Evolutionary conservation across 2,113 vertebrate species (phyloP).

Genomic region (Ochotona princeps): DNA sequence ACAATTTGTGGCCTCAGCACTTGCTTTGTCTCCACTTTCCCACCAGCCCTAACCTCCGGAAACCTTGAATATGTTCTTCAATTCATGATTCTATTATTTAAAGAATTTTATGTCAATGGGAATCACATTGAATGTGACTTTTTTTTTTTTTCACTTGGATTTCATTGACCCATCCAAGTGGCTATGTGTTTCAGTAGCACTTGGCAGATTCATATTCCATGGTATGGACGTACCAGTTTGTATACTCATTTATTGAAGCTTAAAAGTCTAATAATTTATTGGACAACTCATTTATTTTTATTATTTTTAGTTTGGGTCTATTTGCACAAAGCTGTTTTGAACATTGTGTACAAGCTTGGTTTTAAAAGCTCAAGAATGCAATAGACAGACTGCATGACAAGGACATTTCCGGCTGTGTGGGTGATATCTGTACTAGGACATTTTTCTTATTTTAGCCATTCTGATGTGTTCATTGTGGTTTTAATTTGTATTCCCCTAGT

Average conservation of each 20-base stretch:
- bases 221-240: not conserved
- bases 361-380: not conserved
- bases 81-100: not conserved
- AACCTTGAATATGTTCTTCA: not conserved
- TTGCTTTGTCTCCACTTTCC: fast-evolving
- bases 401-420: not conserved
- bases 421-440: not conserved
- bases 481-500: not conserved
- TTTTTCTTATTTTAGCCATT: not conserved
- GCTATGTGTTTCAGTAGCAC: not conserved
- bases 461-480: not conserved
- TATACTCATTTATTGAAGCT: not conserved
- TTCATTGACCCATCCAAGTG: not conserved
- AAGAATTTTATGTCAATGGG: not conserved
- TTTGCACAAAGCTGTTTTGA: not conserved
- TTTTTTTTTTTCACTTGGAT: not conserved
- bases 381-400: not conserved
- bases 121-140: not conserved
- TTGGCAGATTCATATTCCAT: not conserved
- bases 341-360: not conserved
- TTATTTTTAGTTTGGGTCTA: not conserved
- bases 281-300: not conserved
- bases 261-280: too few relatives aligned
- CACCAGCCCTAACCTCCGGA: not conserved
- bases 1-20: not conserved